These are phyloP conservation scores for Helarctos malayanus DNA, from an alignment of 2,797 vertebrate species.

Conservation along the genomic window DNA sequence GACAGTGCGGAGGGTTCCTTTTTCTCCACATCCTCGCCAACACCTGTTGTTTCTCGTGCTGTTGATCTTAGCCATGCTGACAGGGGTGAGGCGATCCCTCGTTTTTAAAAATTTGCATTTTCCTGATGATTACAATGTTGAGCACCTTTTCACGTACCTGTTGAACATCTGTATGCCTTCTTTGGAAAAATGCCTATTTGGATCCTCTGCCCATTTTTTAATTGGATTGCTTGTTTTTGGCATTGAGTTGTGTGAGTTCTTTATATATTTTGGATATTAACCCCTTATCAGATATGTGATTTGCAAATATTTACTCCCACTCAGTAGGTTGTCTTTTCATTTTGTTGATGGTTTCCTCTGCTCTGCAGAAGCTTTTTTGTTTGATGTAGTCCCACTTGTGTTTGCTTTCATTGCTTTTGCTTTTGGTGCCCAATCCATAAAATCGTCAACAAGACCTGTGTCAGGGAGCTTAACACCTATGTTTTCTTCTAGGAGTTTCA, in stretches of 20 bases:
- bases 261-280: neutral
- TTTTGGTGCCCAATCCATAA: neutral
- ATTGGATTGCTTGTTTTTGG: neutral
- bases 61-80: neutral
- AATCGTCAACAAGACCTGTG: neutral
- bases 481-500: neutral
- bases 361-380: neutral
- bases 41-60: neutral
- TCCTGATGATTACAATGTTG: neutral
- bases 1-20: neutral
- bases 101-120: neutral
- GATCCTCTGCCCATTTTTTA: neutral
- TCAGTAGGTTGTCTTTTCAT: neutral
- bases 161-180: neutral
- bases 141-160: neutral
- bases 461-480: neutral
- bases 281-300: neutral
- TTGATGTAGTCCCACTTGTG: neutral
- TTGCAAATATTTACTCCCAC: neutral
- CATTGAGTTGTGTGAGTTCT: neutral
- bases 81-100: neutral
- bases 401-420: neutral
- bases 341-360: neutral
- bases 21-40: fast-evolving
- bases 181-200: neutral